These are phyloP conservation scores for Gasterosteus aculeatus DNA, from an alignment of 2,113 vertebrate species.

Conservation along the genomic window DNA sequence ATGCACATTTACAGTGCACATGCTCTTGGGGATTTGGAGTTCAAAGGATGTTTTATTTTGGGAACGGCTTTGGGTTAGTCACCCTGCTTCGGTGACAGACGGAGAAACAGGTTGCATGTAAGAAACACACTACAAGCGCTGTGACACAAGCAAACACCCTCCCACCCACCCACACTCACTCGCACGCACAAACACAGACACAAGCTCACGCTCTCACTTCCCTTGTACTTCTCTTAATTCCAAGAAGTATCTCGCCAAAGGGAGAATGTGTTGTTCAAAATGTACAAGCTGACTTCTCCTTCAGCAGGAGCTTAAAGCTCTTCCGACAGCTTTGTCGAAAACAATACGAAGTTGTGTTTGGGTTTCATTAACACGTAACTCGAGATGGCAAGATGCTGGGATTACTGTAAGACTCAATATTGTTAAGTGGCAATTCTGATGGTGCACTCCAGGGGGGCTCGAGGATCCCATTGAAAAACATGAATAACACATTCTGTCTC, in stretches of 20 bases:
- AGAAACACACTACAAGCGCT: slow-evolving; percentile 56
- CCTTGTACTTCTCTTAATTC: slow-evolving; percentile 41
- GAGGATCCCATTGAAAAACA: neutral
- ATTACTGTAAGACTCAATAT: slow-evolving; percentile 24
- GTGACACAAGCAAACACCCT: slow-evolving; percentile 25
- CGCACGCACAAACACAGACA: neutral
- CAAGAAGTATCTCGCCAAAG: slow-evolving; percentile 34
- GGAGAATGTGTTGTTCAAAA: slow-evolving; percentile 40
- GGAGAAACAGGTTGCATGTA: slow-evolving; percentile 73
- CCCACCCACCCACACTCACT: neutral
- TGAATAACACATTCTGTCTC: neutral
- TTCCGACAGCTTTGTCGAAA: slow-evolving; percentile 53
- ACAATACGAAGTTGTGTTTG: slow-evolving; percentile 30
- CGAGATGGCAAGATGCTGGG: slow-evolving; percentile 30
- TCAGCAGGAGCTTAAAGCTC: slow-evolving; percentile 50
- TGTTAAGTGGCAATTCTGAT: neutral
- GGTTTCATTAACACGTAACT: slow-evolving; percentile 32
- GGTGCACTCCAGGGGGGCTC: slow-evolving; percentile 5
- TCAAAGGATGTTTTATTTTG: slow-evolving; percentile 71
- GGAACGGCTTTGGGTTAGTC: slow-evolving; percentile 68
- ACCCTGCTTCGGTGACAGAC: slow-evolving; percentile 65
- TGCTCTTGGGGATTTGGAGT: slow-evolving; percentile 59
- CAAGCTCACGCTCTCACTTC: slow-evolving; percentile 23
- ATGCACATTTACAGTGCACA: slow-evolving; percentile 3
- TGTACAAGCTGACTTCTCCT: slow-evolving; percentile 21